phyloP scores from a whole-genome alignment of 2,888 invertebrate genomes.

The Polymixis lichenea region DNA sequence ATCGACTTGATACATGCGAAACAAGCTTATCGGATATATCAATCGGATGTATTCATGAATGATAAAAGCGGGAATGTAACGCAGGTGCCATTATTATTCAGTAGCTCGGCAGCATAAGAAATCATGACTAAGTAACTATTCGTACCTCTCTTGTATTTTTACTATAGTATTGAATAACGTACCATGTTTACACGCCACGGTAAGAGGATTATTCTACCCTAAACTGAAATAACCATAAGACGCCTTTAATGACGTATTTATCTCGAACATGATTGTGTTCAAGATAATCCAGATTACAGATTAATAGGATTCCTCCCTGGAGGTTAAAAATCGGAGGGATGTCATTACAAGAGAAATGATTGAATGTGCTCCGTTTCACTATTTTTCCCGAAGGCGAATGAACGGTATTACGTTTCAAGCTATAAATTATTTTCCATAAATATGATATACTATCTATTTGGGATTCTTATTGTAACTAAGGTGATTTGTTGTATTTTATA shows the following conservation, averaged over 20 bases:
- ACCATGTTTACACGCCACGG: constrained; percentile 61
- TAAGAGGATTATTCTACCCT: constrained; percentile 67
- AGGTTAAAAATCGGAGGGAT: constrained; percentile 64
- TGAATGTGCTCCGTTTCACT: constrained; percentile 48
- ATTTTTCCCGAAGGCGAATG: constrained; percentile 30
- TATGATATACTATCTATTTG: constrained; percentile 1
- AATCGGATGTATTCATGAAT: constrained; percentile 58
- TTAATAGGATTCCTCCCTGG: constrained; percentile 72
- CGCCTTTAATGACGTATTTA: constrained; percentile 76
- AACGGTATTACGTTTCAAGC: constrained; percentile 29
- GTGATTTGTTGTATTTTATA: not conserved
- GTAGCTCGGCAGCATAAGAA: constrained; percentile 57
- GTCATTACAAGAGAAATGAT: constrained; percentile 54
- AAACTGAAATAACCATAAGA: constrained; percentile 72
- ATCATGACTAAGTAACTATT: constrained; percentile 51
- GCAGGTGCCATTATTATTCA: constrained; percentile 57
- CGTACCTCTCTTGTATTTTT: constrained; percentile 52
- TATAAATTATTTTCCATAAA: constrained; percentile 24
- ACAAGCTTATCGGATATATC: constrained; percentile 39
- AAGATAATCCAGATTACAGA: constrained; percentile 84
- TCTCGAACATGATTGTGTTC: constrained; percentile 78
- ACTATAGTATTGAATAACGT: constrained; percentile 47
- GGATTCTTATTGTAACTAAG: not conserved
- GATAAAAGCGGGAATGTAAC: constrained; percentile 47
- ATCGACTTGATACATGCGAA: constrained; percentile 7